Conservation (phyloP, 2,888 invertebrate species). For the Sarcophaga caerulescens region DNA sequence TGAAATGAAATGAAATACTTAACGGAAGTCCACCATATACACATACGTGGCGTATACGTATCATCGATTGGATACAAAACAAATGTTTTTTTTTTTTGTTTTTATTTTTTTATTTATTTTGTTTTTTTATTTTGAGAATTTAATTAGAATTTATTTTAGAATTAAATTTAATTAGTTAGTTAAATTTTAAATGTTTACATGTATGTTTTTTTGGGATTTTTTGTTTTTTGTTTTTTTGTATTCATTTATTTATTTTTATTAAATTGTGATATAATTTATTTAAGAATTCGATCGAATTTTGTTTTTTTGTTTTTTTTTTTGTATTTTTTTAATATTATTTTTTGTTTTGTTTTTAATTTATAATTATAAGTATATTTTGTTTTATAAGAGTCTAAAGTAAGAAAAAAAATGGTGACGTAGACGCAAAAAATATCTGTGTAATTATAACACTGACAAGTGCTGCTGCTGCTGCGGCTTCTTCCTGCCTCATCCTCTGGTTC, state of each 20-base stretch:
- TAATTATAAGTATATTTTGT: conserved; percentile 67
- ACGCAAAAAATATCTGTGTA: conserved; percentile 69
- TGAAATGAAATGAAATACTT: background rate
- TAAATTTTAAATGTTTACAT: conserved; percentile 69
- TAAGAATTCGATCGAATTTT: conserved; percentile 69
- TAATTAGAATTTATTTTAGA: conserved; percentile 69
- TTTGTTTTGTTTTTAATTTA: conserved; percentile 57
- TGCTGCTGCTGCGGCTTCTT: conserved; percentile 60
- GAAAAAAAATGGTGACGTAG: conserved; percentile 69
- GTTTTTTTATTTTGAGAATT: conserved; percentile 67
- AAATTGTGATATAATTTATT: conserved; percentile 69
- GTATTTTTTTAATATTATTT: conserved; percentile 30
- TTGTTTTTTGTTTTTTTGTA: conserved; percentile 28
- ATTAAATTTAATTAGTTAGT: conserved; percentile 69
- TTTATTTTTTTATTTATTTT: conserved; percentile 45
- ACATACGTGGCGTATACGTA: too few relatives aligned
- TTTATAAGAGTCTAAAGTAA: conserved; percentile 69
- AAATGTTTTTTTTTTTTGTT: background rate
- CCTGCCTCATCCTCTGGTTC: background rate
- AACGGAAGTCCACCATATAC: conserved; percentile 27
- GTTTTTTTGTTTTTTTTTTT: conserved; percentile 44
- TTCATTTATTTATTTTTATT: conserved; percentile 67
- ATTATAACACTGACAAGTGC: conserved; percentile 68
- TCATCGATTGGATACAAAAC: background rate
- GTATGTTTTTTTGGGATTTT: conserved; percentile 66